Percentiles rank a stretch among this genome's conserved stretches.
These are phyloP conservation scores for Halocaridina rubra DNA, from an alignment of 2,888 invertebrate genomes.

Conservation along the genomic window DNA sequence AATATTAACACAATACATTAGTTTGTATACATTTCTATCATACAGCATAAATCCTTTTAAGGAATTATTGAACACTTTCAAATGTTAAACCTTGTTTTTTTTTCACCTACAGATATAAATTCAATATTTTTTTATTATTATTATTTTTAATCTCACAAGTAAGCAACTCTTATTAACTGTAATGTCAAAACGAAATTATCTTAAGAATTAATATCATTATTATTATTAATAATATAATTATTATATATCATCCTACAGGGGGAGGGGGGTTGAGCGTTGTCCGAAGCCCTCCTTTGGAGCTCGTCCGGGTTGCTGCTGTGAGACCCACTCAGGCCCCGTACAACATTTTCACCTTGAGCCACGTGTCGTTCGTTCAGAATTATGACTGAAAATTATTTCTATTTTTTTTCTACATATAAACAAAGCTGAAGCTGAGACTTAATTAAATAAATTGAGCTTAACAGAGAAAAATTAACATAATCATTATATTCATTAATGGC, in stretches of 20 bases:
- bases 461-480: too few species aligned
- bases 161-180: conserved; percentile 56
- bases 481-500: too few species aligned
- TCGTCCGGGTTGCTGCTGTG: conserved; percentile 19
- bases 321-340: conserved; percentile 14
- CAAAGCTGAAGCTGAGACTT: too few species aligned
- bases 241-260: conserved; percentile 42
- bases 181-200: conserved; percentile 38
- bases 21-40: conserved; percentile 60
- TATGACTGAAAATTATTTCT: too few species aligned
- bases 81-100: conserved; percentile 46
- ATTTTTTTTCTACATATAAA: too few species aligned
- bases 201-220: too few species aligned
- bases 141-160: conserved; percentile 48
- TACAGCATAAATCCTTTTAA: conserved; percentile 58
- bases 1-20: conserved; percentile 60
- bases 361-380: too few species aligned
- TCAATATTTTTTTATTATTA: too few species aligned
- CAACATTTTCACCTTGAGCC: not conserved
- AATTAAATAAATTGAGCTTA: too few species aligned
- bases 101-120: conserved; percentile 50
- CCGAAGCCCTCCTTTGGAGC: conserved; percentile 44
- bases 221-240: too few species aligned
- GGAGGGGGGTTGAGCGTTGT: conserved; percentile 53
- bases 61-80: conserved; percentile 52